These are phyloP conservation scores for Chelidonichthys spinosus DNA, from an alignment of 2,797 vertebrate species.

Conservation along the genomic window DNA sequence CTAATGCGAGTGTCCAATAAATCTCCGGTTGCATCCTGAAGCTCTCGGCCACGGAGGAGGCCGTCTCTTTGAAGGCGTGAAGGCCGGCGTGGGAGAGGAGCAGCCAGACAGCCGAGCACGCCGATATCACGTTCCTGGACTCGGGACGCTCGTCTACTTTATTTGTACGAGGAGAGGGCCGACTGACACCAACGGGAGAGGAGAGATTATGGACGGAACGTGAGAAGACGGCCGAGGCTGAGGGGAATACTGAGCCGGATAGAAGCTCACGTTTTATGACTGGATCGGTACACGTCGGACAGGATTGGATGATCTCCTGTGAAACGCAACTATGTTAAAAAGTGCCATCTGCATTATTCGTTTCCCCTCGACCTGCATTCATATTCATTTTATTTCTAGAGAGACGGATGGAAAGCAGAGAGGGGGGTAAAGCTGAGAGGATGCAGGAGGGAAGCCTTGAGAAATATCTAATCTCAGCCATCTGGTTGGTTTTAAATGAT, in stretches of 20 bases:
- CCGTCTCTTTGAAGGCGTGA: conserved; percentile 65
- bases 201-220: conserved; percentile 39
- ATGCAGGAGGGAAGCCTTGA: background rate
- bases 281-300: background rate
- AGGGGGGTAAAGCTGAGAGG: conserved; percentile 25
- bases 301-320: conserved; percentile 8
- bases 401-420: conserved; percentile 14
- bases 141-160: conserved; percentile 21
- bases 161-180: conserved; percentile 12
- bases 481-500: background rate
- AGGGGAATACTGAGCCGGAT: conserved; percentile 29
- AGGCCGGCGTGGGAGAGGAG: conserved; percentile 35
- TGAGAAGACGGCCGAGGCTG: conserved; percentile 45
- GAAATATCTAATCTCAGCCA: background rate
- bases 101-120: conserved; percentile 9
- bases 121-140: conserved; percentile 46
- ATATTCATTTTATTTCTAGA: background rate
- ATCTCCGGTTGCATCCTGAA: conserved; percentile 72
- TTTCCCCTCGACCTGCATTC: background rate
- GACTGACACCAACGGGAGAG: conserved; percentile 42
- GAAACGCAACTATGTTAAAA: conserved; percentile 16
- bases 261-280: conserved; percentile 38
- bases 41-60: conserved; percentile 28
- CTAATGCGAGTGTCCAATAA: conserved; percentile 74
- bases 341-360: conserved; percentile 13